Conservation (phyloP, 2,797 vertebrate species). For the Semaprochilodus insignis region DNA sequence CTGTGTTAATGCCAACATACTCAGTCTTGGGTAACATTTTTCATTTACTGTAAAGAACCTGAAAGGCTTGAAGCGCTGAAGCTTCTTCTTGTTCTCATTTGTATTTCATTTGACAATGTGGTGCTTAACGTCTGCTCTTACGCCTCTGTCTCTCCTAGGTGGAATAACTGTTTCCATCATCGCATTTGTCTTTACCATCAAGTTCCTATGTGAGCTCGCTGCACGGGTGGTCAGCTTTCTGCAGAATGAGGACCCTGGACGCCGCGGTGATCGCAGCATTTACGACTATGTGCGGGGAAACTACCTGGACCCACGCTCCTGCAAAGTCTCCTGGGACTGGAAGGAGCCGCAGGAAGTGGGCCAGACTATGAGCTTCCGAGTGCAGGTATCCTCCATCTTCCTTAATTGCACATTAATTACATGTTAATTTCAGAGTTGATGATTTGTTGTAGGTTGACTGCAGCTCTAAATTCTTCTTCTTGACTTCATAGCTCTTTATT, state of each 20-base stretch:
- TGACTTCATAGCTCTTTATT: not conserved
- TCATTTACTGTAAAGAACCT: not conserved
- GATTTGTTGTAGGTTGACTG: not conserved
- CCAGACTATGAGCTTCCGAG: conserved; percentile 98
- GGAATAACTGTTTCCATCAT: conserved; percentile 99
- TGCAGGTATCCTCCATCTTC: conserved; percentile 84
- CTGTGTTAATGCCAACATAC: not conserved
- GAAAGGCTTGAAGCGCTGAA: not conserved
- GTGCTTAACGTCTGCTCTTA: not conserved
- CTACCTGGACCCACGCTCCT: conserved; percentile 97
- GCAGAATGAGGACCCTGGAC: conserved; percentile 96
- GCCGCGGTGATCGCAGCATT: conserved; percentile 94
- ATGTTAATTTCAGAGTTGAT: not conserved
- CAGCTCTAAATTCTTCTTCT: not conserved
- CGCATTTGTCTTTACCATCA: conserved; percentile 98
- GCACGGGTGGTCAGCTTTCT: conserved; percentile 98
- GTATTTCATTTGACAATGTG: not conserved
- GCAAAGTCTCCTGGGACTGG: conserved; percentile 99
- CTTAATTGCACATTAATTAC: not conserved
- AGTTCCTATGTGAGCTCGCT: conserved; percentile 98
- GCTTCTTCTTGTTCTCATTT: not conserved
- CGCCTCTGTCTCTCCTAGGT: conserved; percentile 75
- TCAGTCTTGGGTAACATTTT: not conserved
- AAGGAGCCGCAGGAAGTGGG: conserved; percentile 99
- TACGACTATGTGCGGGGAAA: conserved; percentile 99